Percentiles rank a stretch among this genome's conserved stretches.
Conservation (phyloP, 2,888 invertebrate genomes). For the Cephus spinipes region DNA sequence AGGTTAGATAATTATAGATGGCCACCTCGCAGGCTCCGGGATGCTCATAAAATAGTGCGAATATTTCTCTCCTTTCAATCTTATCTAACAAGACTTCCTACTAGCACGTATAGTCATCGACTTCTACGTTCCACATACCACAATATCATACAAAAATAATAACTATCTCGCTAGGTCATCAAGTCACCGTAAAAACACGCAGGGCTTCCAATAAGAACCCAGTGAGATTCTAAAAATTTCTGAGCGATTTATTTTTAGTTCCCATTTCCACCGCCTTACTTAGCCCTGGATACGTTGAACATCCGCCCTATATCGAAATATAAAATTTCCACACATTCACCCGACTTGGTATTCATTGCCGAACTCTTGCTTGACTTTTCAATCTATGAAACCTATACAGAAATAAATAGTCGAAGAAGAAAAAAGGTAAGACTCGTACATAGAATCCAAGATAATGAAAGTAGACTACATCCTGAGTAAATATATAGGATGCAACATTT, state of each 20-base stretch:
- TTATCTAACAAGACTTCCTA: not conserved
- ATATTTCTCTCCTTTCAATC: not conserved
- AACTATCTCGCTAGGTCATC: not conserved
- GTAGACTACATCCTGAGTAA: not conserved
- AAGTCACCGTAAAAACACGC: not conserved
- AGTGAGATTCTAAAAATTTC: not conserved
- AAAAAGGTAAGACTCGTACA: not conserved
- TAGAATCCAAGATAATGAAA: not conserved
- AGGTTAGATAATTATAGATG: conserved; percentile 14
- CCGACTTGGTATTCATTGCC: not conserved
- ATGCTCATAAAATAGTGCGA: not conserved
- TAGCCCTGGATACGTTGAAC: not conserved
- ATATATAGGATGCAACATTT: not conserved
- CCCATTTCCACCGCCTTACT: not conserved
- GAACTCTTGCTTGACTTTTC: not conserved
- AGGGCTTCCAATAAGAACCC: not conserved
- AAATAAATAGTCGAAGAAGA: not conserved
- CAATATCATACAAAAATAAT: not conserved
- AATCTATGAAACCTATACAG: not conserved
- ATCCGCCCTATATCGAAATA: not conserved
- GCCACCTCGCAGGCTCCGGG: not conserved
- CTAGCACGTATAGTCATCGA: not conserved
- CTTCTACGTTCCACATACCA: not conserved
- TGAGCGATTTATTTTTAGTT: conserved; percentile 1
- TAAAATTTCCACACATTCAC: not conserved